A percentile compares a stretch with the other conserved stretches of the same genome.
Evolutionary conservation across 2,113 vertebrate species (phyloP).

Genomic region (Microcebus ravelobensis): DNA sequence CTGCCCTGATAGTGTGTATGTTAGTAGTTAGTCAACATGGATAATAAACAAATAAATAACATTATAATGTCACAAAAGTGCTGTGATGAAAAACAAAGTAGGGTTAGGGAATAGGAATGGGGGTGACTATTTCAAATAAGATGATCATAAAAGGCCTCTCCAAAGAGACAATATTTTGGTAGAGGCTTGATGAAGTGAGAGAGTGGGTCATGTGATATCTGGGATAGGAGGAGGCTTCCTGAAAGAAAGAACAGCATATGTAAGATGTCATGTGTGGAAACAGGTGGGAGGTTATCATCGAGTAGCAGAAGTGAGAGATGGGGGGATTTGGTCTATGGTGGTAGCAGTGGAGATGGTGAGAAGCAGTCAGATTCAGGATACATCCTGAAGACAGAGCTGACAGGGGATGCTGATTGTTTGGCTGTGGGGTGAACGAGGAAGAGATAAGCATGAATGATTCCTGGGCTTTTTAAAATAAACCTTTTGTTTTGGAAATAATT

Average conservation of each 20-base stretch:
- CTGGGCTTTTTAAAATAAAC: neutral
- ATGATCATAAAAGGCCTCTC: neutral
- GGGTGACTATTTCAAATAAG: neutral
- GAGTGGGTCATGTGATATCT: neutral
- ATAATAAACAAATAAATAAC: neutral
- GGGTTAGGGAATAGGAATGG: neutral
- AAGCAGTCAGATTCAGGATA: neutral
- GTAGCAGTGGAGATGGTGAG: neutral
- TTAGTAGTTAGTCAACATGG: neutral
- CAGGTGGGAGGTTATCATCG: neutral
- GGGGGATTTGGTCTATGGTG: neutral
- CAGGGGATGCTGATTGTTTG: neutral
- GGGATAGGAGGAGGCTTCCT: neutral
- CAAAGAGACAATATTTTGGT: neutral
- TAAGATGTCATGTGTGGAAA: neutral
- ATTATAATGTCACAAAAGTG: neutral
- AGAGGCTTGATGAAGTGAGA: neutral
- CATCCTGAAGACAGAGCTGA: neutral
- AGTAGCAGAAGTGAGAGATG: neutral
- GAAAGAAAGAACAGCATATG: neutral
- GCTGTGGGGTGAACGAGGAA: neutral
- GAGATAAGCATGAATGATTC: neutral
- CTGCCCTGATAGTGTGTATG: neutral
- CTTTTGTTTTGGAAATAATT: neutral
- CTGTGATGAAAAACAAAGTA: neutral